Evolutionary conservation across 2,797 vertebrate species (phyloP).

Genomic region (Leptoclinus maculatus): DNA sequence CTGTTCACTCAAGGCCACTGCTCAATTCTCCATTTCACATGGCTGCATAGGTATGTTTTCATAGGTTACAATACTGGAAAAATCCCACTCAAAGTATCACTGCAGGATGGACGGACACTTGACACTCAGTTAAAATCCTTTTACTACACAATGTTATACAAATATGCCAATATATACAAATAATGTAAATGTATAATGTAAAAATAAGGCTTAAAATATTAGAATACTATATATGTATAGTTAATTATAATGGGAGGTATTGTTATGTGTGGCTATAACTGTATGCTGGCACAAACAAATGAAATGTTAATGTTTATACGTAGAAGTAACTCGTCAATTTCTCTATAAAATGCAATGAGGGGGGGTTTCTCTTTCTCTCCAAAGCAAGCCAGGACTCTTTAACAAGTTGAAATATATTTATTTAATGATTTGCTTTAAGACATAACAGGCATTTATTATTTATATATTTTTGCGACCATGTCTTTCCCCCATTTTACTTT

Average conservation of each 20-base stretch:
- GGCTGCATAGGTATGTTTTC: background rate
- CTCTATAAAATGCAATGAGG: no score
- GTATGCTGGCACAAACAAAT: background rate
- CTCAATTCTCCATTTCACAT: constrained; percentile 4
- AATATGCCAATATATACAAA: background rate
- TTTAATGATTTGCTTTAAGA: background rate
- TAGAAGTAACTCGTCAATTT: no score
- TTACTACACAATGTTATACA: background rate
- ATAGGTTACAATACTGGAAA: background rate
- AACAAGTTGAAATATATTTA: no score
- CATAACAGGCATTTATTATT: background rate
- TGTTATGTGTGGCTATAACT: background rate
- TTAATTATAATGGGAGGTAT: no score
- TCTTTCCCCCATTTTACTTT: background rate
- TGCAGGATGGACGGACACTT: background rate
- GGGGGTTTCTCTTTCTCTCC: background rate
- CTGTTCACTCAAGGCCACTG: constrained; percentile 35
- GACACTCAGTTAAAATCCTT: background rate
- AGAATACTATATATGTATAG: background rate
- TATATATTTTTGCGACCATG: background rate
- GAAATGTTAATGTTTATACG: no score
- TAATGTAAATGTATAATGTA: background rate
- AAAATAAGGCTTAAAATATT: background rate
- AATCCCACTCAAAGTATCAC: background rate
- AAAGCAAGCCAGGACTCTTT: background rate